A percentile compares a stretch with the other conserved stretches of the same genome.
phyloP scores from a whole-genome alignment of 2,113 vertebrate species.

The Stegostoma tigrinum region DNA sequence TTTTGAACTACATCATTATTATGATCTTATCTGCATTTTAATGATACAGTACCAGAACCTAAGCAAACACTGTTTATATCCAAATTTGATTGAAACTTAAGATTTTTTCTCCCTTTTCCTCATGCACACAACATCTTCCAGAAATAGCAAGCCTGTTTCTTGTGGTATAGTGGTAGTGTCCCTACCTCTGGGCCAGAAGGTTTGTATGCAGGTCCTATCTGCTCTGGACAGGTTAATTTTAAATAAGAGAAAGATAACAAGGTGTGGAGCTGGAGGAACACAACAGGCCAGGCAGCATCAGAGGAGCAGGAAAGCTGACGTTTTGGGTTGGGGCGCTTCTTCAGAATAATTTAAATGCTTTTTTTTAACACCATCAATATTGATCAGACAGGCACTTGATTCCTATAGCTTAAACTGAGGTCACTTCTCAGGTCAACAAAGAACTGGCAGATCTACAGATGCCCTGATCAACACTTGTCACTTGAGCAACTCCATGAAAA shows the following conservation, averaged over 20 bases:
- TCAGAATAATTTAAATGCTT: too few relatives aligned
- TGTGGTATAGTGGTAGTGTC: background rate
- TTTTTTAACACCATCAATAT: background rate
- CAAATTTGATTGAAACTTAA: background rate
- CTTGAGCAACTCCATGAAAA: background rate
- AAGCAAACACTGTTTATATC: background rate
- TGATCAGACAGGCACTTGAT: background rate
- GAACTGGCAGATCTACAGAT: background rate
- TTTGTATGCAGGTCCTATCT: too few relatives aligned
- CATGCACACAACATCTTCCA: background rate
- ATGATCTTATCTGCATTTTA: background rate
- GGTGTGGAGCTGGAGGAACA: too few relatives aligned
- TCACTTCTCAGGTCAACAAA: background rate
- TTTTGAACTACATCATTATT: background rate
- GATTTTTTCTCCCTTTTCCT: background rate
- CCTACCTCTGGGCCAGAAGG: too few relatives aligned
- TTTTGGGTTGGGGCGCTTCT: too few relatives aligned
- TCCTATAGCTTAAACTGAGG: background rate
- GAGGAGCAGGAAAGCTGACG: too few relatives aligned
- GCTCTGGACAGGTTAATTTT: too few relatives aligned
- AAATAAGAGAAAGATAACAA: too few relatives aligned
- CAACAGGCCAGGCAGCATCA: too few relatives aligned
- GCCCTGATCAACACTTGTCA: background rate
- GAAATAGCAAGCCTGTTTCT: background rate
- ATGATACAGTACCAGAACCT: background rate